Conservation (phyloP, 2,113 vertebrate species). For the Pelecanoides urinatrix region DNA sequence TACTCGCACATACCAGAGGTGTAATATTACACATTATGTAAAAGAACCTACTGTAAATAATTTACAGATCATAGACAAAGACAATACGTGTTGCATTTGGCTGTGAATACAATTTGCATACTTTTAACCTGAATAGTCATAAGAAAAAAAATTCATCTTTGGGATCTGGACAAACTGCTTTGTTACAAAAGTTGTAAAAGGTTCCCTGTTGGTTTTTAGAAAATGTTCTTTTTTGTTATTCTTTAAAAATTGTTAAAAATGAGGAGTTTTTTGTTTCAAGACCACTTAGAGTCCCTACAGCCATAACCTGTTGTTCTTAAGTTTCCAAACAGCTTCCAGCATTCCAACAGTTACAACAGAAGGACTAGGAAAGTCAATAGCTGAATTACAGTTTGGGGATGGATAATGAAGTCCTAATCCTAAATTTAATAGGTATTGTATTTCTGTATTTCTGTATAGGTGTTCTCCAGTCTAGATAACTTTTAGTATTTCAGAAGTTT, state of each 20-base stretch:
- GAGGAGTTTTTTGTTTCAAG: background rate
- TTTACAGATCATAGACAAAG: background rate
- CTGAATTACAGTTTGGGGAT: background rate
- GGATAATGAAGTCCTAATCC: background rate
- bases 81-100: background rate
- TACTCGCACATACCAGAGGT: background rate
- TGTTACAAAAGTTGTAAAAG: background rate
- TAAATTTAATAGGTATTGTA: background rate
- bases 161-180: background rate
- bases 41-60: background rate
- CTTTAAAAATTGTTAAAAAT: background rate
- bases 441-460: background rate
- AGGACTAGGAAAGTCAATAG: background rate
- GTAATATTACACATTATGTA: background rate
- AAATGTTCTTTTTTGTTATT: background rate
- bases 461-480: background rate
- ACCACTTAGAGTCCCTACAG: background rate
- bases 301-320: background rate
- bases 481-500: background rate
- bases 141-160: background rate
- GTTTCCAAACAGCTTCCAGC: background rate
- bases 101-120: background rate
- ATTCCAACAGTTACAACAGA: too few relatives aligned
- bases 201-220: background rate
- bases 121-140: background rate